Evolutionary conservation across 2,113 vertebrate species (phyloP), one percentile per base, ranked within the genome.

Genomic region (Phalacrocorax brasilianus): DNA sequence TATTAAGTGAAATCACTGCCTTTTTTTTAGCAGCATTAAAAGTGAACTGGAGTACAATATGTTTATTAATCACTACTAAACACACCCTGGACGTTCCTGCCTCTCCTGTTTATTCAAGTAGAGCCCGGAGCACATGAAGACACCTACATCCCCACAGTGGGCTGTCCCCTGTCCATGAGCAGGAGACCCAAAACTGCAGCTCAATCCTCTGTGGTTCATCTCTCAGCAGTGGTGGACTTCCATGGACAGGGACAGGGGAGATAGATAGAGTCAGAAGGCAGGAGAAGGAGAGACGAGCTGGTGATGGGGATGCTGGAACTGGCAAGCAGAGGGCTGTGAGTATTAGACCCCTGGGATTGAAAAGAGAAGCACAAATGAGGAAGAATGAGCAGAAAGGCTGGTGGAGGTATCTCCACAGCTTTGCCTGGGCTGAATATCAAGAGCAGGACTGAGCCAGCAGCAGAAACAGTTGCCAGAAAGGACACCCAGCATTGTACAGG

Each of bases 1-100:
- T 94, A 85, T 93, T 91, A 93, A 91, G 74, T 73, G 50, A 88
- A 88, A 95, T 81, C 73, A 61, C 86, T 91, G 52, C 68, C 53
- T 88, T 56, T 49, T 95, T 92, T 89, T 76, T 91, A 38, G 40
- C 76, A 87, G 86, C 73, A 65, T 96, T 96, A 70, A 87, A 96
- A 94, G 83, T 87, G 80, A 92, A 61, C 65, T 86, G 40, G 40
- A 81, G 61, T 62, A 74, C 80, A 84, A 73, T 81, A 56, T 42
- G 92, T 93, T 81, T 96, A 91, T 68, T 61, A 83, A 96, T 75
- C 61, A 5, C 35, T 70, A 33, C 73, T 71, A 84, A 91, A 91
- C 68, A 72, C 35, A 78, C 24, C 50, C 33, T 20, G 50, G 73
- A 75, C 53, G 53, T 91, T 67, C 35, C 73, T 89, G 62, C 20